Evolutionary conservation across 2,113 vertebrate species (phyloP).

Genomic region (Camarhynchus parvulus): DNA sequence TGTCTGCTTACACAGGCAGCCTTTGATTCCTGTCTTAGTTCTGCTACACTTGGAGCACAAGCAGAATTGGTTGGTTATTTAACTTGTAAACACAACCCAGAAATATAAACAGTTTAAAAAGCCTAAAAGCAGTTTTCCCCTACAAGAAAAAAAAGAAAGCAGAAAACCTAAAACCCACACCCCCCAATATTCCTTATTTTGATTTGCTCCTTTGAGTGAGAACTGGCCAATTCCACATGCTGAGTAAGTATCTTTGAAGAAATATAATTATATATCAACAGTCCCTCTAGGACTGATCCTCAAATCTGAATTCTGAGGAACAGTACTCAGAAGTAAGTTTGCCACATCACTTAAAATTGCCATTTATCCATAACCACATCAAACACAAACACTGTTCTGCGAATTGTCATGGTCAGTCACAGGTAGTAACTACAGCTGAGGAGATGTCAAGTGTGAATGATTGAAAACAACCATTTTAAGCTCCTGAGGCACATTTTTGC

Average conservation of each 20-base stretch:
- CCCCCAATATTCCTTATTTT: neutral
- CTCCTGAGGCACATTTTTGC: neutral
- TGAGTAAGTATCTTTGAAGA: neutral
- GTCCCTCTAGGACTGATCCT: neutral
- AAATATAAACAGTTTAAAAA: neutral
- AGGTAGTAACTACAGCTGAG: neutral
- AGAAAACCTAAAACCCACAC: neutral
- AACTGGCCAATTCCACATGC: neutral
- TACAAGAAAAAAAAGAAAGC: accelerated
- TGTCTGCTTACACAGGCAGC: neutral
- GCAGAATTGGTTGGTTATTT: neutral
- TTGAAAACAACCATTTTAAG: neutral
- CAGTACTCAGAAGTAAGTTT: accelerated
- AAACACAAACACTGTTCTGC: neutral
- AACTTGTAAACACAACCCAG: neutral
- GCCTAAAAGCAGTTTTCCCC: neutral
- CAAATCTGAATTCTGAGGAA: neutral
- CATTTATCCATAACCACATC: neutral
- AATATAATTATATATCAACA: neutral
- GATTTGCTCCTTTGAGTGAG: neutral
- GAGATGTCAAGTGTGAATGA: neutral
- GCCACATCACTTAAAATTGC: neutral
- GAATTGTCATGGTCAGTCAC: neutral
- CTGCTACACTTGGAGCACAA: neutral
- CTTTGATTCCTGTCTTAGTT: neutral